A percentile compares a stretch with the other conserved stretches of the same genome.
These are phyloP conservation scores for Drosophila lutescens DNA, from an alignment of 2,888 invertebrate species.

Conservation along the genomic window DNA sequence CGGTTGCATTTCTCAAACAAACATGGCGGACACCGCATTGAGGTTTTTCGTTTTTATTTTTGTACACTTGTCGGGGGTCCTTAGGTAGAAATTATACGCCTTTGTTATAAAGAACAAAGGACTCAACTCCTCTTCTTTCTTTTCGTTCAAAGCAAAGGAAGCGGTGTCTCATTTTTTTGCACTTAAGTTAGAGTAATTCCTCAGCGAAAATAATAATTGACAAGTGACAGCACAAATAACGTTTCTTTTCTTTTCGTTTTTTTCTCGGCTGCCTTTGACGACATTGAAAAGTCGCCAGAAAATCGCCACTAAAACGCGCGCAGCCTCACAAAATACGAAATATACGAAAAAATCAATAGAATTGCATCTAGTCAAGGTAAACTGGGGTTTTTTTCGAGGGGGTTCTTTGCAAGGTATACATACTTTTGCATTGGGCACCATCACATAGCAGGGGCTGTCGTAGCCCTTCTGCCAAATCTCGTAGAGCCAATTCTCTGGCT, in stretches of 20 bases:
- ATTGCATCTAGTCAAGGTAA: conserved; percentile 52
- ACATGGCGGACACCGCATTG: conserved; percentile 32
- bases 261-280: conserved; percentile 17
- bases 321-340: conserved; percentile 55
- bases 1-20: conserved; percentile 47
- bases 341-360: conserved; percentile 47
- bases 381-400: conserved; percentile 7
- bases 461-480: conserved; percentile 88
- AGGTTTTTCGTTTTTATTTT: conserved; percentile 16
- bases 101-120: conserved; percentile 39
- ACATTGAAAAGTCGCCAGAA: conserved; percentile 44
- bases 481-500: conserved; percentile 87
- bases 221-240: conserved; percentile 10
- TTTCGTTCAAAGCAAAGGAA: conserved; percentile 3
- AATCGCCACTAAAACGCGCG: conserved; percentile 49
- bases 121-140: background rate
- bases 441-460: conserved; percentile 88
- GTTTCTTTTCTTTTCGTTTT: background rate
- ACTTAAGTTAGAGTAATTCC: conserved; percentile 1
- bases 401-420: conserved; percentile 66
- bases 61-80: conserved; percentile 43
- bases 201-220: conserved; percentile 27
- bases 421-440: conserved; percentile 89
- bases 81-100: conserved; percentile 21
- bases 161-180: conserved; percentile 13